Base-by-base conservation (phyloP, 2,797 vertebrate genomes). In the Arctocebus calabarensis region DNA sequence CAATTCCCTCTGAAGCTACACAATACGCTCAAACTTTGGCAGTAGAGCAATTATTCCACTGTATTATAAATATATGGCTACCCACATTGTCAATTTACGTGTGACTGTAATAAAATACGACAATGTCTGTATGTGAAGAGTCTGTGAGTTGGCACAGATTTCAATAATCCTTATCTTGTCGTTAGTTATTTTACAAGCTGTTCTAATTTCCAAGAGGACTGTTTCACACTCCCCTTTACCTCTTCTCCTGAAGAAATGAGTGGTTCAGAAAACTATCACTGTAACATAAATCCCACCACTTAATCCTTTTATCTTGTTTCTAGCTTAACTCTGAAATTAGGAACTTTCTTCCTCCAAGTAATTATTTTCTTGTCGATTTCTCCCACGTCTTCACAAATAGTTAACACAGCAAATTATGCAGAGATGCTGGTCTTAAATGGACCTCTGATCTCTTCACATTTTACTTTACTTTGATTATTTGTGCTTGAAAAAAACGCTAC, bases 1-100 rank as follows among this genome's bases (percentile, higher is more conserved):
- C 32, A 61, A 17, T 90, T 94, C 45, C 91, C 40, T 86, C 64
- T 84, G 77, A 90, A 95, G 13, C 40, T 62, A 82, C 95, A 87
- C 68, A 94, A 32, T 48, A 75, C 34, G 40, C 81, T 82, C 40
- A 52, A 85, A 61, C 25, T 88, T 4, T 23, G 3, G 7, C 17
- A 5, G 10, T 57, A 57, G 29, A 91, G 17, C 78, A 91, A 25
- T 84, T 86, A 71, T 25, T 61, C 17, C 19, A 22, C 2, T 91
- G 52, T 78, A 70, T 16, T 55, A 7, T 61, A 75, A 88, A 84
- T 82, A 87, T 13, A 88, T 94, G 93, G 10, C 37, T 87, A 81
- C 25, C 55, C 14, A 40, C 84, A 94, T 94, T 90, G 45, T 62
- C 57, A 94, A 23, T 87, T 83, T 40, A 43, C 37, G 20, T 7